These are phyloP conservation scores for Araneus ventricosus DNA, from an alignment of 1,140 invertebrate species.

Conservation along the genomic window DNA sequence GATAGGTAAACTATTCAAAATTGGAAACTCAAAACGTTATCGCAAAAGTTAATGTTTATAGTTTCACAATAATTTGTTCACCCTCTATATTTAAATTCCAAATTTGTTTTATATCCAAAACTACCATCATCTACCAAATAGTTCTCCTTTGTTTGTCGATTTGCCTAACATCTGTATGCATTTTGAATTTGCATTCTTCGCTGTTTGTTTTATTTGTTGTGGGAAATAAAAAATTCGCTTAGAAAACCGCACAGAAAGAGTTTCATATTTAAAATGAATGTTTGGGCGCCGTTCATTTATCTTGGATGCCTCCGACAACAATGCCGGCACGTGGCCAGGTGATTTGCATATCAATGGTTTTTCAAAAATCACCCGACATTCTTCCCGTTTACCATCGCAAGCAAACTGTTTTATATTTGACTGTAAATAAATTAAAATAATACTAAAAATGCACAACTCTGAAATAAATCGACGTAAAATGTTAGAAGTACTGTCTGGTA, in stretches of 20 bases:
- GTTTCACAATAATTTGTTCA: no score
- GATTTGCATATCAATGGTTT: conserved; percentile 5
- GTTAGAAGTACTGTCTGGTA: no score
- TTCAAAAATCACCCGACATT: neutral
- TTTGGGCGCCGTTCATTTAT: neutral
- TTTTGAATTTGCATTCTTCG: neutral
- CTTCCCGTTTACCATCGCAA: neutral
- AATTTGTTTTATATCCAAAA: no score
- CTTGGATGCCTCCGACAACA: neutral
- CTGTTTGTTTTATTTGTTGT: neutral
- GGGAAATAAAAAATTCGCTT: neutral
- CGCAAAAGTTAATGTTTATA: no score
- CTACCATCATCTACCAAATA: no score
- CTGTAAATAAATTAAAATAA: neutral
- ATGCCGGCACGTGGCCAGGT: neutral
- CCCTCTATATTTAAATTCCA: no score
- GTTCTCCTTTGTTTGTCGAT: neutral
- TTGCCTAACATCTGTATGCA: neutral
- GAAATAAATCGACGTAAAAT: no score
- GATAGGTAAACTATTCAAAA: no score
- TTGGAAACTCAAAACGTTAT: no score
- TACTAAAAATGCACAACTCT: no score
- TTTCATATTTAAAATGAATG: neutral
- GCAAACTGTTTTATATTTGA: neutral
- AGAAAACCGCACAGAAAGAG: neutral